Base-by-base conservation (phyloP, 2,888 invertebrate genomes). In the Lasioglossum marginatum region DNA sequence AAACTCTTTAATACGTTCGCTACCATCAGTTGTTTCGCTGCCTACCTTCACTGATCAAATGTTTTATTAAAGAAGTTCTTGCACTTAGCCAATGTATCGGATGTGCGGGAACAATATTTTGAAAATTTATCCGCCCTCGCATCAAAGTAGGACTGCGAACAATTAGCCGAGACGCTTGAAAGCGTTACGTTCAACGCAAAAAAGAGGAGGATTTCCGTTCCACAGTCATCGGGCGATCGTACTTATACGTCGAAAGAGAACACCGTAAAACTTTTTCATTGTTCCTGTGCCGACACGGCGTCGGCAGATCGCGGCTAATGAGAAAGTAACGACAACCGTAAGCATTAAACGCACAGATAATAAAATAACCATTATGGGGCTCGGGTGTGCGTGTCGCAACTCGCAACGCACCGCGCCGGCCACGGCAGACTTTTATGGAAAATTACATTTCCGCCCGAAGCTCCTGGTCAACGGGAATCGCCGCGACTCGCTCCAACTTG, bases 261-360 rank as follows among this genome's bases (percentile, higher is more conserved):
- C 27, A 45, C 12, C 40, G 52, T 34, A 66, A 37, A 2, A 40
- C 27, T 45, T 77, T 77, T 77, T 60, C 37, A 73, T 14, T 12
- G 73, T 45, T 57, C 57, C 73, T 16, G 40, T 52, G 34, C 37
- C 76, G 27, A n/a, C n/a, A 34, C 63, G 60, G 63, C 60, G 77
- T 52, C 78, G 63, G 57, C 43, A 57, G n/a, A n/a, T 43, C 6
- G 23, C n/a, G 16, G 60, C 72, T 85, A 85, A 85, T 68, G 82
- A 82, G 85, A 85, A 82, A 76, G 76, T 82, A 82, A 85, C 79
- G 82, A 85, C 48, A 40, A 37, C n/a, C 57, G 31, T 48, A 37
- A 12, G 66, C 66, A 45, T 82, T 57, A 73, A 82, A 71, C 31
- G 68, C 71, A 10, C n/a, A 43, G 68, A 68, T 72, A 82, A 82